These are phyloP conservation scores for Tiphia femorata DNA, from an alignment of 2,888 invertebrate genomes.

Conservation along the genomic window DNA sequence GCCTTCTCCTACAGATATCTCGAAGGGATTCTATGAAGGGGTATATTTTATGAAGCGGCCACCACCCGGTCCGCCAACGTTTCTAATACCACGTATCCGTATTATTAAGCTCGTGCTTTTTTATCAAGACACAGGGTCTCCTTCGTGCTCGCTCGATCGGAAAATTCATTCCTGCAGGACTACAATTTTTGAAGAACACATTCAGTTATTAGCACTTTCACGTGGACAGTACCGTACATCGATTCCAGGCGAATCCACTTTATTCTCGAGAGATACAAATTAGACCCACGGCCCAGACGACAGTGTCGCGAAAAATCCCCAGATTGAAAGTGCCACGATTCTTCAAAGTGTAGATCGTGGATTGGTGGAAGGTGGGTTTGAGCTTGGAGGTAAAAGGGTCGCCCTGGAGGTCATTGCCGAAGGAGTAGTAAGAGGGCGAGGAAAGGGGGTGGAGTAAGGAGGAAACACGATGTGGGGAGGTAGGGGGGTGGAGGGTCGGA, in stretches of 20 bases:
- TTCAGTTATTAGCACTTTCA: no score
- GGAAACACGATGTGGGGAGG: constrained; percentile 32
- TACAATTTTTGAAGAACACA: no score
- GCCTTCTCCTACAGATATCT: constrained; percentile 66
- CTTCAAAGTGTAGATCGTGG: constrained; percentile 44
- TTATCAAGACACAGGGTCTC: no score
- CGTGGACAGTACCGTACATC: no score
- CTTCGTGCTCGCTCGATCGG: no score
- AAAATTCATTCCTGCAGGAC: no score
- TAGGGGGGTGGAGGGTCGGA: constrained; percentile 20
- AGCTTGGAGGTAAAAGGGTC: constrained; percentile 61
- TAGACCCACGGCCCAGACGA: no score
- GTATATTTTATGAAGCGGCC: constrained; percentile 63
- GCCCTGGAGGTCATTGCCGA: constrained; percentile 62
- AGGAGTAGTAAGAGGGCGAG: constrained; percentile 57
- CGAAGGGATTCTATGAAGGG: constrained; percentile 52
- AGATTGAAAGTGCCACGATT: constrained; percentile 24
- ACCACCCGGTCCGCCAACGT: constrained; percentile 55
- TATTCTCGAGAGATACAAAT: no score
- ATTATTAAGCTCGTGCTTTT: constrained; percentile 50
- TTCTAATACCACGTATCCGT: constrained; percentile 53
- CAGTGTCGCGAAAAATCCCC: constrained; percentile 18
- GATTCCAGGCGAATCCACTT: no score
- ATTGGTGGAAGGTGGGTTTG: constrained; percentile 47
- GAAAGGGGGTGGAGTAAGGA: constrained; percentile 51